Base-by-base conservation (phyloP, 1,140 invertebrate species). In the Eciton burchellii region DNA sequence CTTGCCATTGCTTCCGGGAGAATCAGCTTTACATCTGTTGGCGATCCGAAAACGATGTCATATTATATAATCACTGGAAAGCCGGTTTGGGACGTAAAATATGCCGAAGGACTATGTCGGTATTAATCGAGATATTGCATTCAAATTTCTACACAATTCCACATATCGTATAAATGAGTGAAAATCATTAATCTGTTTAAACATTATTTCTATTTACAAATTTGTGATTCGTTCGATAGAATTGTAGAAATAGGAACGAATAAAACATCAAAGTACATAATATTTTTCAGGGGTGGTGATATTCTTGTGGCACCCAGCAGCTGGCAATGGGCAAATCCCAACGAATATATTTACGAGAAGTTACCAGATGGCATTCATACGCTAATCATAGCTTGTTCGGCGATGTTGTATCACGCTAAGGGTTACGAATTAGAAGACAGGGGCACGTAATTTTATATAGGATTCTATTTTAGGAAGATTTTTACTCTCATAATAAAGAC, bases 51-150 rank as follows among this genome's bases (percentile, higher is more conserved):
- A 11, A 93, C 89, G 43, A 86, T 88, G 49, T 94, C 94, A 0
- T 93, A 95, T 84, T 96, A 95, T 85, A 94, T 96, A 1, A 93
- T 96, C 9, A 94, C 95, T 35, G 96, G 96, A 1, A 93, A 94
- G 85, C 95, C 95, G 0, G 94, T 96, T n/a, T 94, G 94, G 92
- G 95, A 96, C 77, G 94, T 95, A 0, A 96, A 96, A 92, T 91
- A 76, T 45, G 93, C 93, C 0, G 90, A 94, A 81, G 77, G 70
- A 49, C 82, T 94, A 24, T 94, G 92, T 65, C 89, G 90, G 93
- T 94, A 89, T 73, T 26, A n/a, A n/a, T 29, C 12, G n/a, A 19
- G 16, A 71, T 41, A n/a, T 14, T 52, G 5, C 24, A 14, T 65
- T 2, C 43, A 14, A 45, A 1, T 24, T 77, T 14, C 0, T 35